phyloP scores from a whole-genome alignment of 2,888 invertebrate species.

The Aelia acuminata region DNA sequence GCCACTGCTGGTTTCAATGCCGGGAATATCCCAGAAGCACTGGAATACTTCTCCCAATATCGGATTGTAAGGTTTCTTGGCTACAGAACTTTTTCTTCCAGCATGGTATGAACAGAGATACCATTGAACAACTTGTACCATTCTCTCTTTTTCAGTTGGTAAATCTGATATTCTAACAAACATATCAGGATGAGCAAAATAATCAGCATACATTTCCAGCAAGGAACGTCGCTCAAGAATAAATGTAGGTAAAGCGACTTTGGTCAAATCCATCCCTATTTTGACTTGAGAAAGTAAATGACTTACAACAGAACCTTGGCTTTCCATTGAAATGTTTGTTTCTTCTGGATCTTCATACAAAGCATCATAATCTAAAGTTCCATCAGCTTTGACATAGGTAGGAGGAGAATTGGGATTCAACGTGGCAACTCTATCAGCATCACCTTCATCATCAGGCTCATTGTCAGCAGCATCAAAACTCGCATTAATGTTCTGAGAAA shows the following conservation, averaged over 20 bases:
- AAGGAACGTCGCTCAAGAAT: conserved; percentile 97
- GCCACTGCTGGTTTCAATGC: conserved; percentile 62
- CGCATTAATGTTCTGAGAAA: conserved; percentile 25
- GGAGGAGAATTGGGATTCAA: conserved; percentile 24
- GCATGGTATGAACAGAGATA: conserved; percentile 99
- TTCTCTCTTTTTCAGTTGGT: conserved; percentile 87
- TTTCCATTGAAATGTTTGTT: conserved; percentile 89
- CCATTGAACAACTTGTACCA: conserved; percentile 96
- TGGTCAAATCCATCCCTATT: conserved; percentile 99
- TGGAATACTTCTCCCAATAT: conserved; percentile 96
- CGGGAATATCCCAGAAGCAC: conserved; percentile 85
- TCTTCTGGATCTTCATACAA: conserved; percentile 92
- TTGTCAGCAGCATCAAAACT: conserved; percentile 53
- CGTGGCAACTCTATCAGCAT: background rate
- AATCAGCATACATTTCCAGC: conserved; percentile 99
- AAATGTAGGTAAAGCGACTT: conserved; percentile 98
- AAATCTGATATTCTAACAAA: conserved; percentile 93
- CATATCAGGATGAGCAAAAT: conserved; percentile 98
- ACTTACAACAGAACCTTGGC: conserved; percentile 96
- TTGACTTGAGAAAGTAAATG: conserved; percentile 97
- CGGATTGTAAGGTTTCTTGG: conserved; percentile 99
- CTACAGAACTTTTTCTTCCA: conserved; percentile 95
- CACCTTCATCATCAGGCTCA: conserved; percentile 26
- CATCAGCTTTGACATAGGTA: conserved; percentile 72
- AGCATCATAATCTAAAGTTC: conserved; percentile 87